A percentile compares a stretch with the other conserved stretches of the same genome.
phyloP scores from a whole-genome alignment of 2,797 vertebrate genomes.

The Eremophila alpestris region DNA sequence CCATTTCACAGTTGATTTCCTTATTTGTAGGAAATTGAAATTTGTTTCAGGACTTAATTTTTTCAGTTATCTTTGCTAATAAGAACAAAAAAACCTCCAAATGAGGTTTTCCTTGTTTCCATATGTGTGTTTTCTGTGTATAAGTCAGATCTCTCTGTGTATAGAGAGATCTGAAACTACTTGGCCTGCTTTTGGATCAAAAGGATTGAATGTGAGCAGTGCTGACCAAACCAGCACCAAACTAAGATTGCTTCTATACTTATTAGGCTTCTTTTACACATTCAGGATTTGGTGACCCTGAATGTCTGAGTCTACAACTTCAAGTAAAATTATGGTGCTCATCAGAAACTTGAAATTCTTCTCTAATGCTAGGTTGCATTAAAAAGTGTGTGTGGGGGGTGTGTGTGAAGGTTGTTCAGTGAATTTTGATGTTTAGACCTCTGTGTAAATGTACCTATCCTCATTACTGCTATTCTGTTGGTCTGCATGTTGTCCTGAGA shows the following conservation, averaged over 20 bases:
- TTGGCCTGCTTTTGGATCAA: not conserved
- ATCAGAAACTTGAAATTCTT: not conserved
- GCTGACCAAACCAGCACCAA: not conserved
- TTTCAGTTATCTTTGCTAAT: not conserved
- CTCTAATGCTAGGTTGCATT: not conserved
- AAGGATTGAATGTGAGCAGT: not conserved
- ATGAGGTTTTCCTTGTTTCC: not conserved
- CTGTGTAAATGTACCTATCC: not conserved
- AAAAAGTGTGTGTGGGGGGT: fast-evolving
- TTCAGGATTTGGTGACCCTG: not conserved
- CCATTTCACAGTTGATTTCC: not conserved
- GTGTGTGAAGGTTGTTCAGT: fast-evolving
- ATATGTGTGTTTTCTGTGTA: not conserved
- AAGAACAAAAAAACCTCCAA: not conserved
- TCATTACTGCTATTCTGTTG: not conserved
- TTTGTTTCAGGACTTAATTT: not conserved
- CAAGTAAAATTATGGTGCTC: not conserved
- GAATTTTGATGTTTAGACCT: not conserved
- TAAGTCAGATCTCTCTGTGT: too few relatives aligned
- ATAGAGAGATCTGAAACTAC: not conserved
- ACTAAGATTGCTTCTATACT: not conserved
- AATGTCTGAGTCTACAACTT: not conserved
- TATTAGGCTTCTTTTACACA: not conserved
- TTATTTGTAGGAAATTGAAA: not conserved
- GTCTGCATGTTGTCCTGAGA: not conserved